These are phyloP conservation scores for Eutolmus rufibarbis DNA, from an alignment of 2,888 invertebrate species.

Conservation along the genomic window DNA sequence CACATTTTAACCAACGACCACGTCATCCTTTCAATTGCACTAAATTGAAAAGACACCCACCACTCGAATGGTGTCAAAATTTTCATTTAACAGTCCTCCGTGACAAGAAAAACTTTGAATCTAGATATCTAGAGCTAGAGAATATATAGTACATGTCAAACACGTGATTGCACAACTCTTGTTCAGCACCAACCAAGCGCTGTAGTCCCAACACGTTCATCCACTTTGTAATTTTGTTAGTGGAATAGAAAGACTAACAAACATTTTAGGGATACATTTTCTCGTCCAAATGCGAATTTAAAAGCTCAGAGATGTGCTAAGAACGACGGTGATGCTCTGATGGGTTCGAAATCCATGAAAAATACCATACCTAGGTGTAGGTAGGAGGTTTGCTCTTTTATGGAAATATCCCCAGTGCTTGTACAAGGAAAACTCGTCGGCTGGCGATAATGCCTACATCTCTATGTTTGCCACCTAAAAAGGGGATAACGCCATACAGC, in stretches of 20 bases:
- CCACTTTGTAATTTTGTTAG: neutral
- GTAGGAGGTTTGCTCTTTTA: neutral
- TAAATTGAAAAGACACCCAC: neutral
- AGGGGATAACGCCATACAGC: neutral
- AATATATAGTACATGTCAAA: neutral
- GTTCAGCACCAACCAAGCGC: neutral
- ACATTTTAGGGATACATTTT: neutral
- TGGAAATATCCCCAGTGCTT: neutral
- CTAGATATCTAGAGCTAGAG: neutral
- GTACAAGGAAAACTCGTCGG: neutral
- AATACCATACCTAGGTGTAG: neutral
- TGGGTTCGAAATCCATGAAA: neutral
- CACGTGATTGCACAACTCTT: neutral
- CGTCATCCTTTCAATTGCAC: neutral
- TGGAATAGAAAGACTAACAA: neutral
- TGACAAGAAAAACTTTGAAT: neutral
- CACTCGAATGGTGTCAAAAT: neutral
- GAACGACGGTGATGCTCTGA: neutral
- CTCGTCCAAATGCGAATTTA: neutral
- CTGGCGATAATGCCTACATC: neutral
- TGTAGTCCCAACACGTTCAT: neutral
- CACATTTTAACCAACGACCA: neutral
- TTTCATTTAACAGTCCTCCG: neutral
- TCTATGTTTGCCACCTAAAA: neutral
- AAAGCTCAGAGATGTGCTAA: neutral